Base-by-base conservation (phyloP, 2,888 invertebrate genomes). In the Leucania comma region DNA sequence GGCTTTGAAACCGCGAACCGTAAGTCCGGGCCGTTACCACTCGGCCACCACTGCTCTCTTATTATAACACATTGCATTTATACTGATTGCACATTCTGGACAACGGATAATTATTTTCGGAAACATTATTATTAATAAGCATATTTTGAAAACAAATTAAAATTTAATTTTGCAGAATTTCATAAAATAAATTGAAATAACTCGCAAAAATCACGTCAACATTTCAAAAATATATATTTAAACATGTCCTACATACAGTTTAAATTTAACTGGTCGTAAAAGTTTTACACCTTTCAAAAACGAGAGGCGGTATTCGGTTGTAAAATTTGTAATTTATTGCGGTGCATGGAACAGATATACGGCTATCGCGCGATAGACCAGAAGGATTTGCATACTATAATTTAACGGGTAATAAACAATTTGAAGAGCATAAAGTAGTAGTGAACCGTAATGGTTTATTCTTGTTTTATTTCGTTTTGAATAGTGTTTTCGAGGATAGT, bases 291-390 rank as follows among this genome's bases (percentile, higher is more conserved):
- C 88, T 90, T 90, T 92, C 89, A 84, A 89, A 90, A 92, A 86
- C 76, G 68, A 61, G 71, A 56, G 68, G 62, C n/a, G 48, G 48
- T 22, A 32, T 29, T 58, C 51, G 78, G 87, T 86, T 86, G 89
- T 93, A 91, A 92, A 92, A 91, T 92, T 91, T 88, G 88, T 90
- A 89, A 93, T 93, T 93, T 94, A 93, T 90, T 84, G 86, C 83
- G 75, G 80, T 77, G 81, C 80, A 86, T 84, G 74, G 80, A 57
- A 65, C 80, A 78, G 84, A 78, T 85, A 83, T 72, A 84, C 77
- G 74, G 80, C 68, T 81, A 84, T 87, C 70, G 81, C 70, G 63
- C 71, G 70, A 83, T 85, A 75, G 69, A 78, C 67, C 72, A 53
- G 57, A 48, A 48, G 72, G 68, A 86, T 89, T 87, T 87, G 81